Conservation (phyloP, 2,888 invertebrate genomes). For the Aromia moschata region DNA sequence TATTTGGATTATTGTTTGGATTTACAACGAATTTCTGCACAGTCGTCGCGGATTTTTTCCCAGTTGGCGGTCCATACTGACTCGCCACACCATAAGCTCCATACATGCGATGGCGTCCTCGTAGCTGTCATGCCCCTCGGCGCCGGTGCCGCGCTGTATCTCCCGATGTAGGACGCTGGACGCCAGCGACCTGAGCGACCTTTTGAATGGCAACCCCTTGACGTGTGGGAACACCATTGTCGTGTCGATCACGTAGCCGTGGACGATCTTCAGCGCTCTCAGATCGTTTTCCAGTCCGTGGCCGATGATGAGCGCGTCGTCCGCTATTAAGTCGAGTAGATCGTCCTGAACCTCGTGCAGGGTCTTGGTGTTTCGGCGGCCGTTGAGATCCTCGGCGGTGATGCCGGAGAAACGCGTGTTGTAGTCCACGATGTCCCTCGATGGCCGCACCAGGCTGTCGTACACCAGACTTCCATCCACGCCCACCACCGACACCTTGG, state of each 20-base stretch:
- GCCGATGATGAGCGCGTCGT: slow-evolving; percentile 91
- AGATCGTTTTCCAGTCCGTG: slow-evolving; percentile 96
- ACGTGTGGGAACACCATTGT: slow-evolving; percentile 88
- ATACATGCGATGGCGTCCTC: slow-evolving; percentile 94
- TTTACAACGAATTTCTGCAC: no score
- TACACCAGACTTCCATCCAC: slow-evolving; percentile 80
- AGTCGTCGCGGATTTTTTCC: no score
- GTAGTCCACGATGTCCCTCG: slow-evolving; percentile 85
- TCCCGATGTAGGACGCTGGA: slow-evolving; percentile 77
- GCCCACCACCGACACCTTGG: slow-evolving; percentile 85
- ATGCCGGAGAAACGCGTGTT: slow-evolving; percentile 97
- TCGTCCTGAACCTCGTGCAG: slow-evolving; percentile 86
- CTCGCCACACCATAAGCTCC: slow-evolving; percentile 85
- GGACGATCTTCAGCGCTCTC: slow-evolving; percentile 84
- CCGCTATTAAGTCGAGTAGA: slow-evolving; percentile 79
- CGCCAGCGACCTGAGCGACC: slow-evolving; percentile 83
- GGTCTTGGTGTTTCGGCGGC: slow-evolving; percentile 68
- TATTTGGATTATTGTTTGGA: no score
- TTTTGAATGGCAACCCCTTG: slow-evolving; percentile 82
- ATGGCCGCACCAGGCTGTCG: slow-evolving; percentile 86
- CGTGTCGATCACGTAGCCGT: slow-evolving; percentile 88
- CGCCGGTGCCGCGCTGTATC: slow-evolving; percentile 78
- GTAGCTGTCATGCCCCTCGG: slow-evolving; percentile 92
- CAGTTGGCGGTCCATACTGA: no score
- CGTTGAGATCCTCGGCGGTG: slow-evolving; percentile 70